Percentiles rank a stretch among this genome's conserved stretches.
These are phyloP conservation scores for Ceyx cyanopectus DNA, from an alignment of 2,113 vertebrate genomes.

Conservation along the genomic window DNA sequence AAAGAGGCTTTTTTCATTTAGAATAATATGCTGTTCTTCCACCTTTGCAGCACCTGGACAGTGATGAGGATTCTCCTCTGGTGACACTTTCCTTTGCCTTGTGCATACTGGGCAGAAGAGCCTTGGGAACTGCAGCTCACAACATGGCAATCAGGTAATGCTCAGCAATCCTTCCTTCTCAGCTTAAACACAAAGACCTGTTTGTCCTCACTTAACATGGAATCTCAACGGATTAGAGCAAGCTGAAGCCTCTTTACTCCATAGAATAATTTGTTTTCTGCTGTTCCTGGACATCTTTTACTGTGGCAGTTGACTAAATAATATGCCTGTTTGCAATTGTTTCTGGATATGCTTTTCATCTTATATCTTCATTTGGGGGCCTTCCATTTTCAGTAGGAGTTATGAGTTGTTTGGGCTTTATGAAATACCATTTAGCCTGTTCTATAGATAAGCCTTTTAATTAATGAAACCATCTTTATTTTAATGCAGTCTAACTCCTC, in stretches of 20 bases:
- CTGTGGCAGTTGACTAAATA: background rate
- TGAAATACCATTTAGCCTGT: background rate
- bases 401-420: background rate
- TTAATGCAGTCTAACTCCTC: background rate
- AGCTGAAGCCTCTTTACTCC: background rate
- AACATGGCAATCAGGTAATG: slow-evolving; percentile 95
- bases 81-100: slow-evolving; percentile 95
- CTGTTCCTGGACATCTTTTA: background rate
- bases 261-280: background rate
- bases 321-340: background rate
- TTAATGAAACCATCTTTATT: background rate
- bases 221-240: background rate
- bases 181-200: background rate
- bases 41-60: slow-evolving; percentile 83
- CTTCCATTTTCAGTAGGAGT: background rate
- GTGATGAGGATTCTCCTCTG: slow-evolving; percentile 92
- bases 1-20: background rate
- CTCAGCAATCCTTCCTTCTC: background rate
- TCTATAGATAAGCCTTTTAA: background rate
- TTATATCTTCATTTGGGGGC: background rate
- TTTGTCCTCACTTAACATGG: background rate
- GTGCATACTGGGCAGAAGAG: slow-evolving; percentile 92
- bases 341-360: background rate
- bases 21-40: background rate
- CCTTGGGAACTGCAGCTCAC: slow-evolving; percentile 92